Evolutionary conservation across 2,113 vertebrate species (phyloP).

Genomic region (Elgaria multicarinata): DNA sequence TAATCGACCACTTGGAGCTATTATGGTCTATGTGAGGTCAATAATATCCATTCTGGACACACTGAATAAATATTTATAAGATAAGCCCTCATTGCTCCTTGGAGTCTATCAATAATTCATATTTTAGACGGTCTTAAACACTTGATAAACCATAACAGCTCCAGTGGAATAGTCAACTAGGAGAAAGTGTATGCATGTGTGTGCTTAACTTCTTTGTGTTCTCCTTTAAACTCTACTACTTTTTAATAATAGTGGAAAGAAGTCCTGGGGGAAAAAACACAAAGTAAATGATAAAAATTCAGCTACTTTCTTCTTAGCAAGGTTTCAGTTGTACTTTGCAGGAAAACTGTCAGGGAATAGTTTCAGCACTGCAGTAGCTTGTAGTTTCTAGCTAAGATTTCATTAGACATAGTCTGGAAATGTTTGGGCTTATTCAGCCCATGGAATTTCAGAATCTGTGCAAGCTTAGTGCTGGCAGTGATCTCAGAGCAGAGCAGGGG

Average conservation of each 20-base stretch:
- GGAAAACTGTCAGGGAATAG: no score
- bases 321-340: background rate
- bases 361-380: no score
- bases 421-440: no score
- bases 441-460: no score
- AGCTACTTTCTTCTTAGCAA: background rate
- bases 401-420: no score
- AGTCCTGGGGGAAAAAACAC: conserved; percentile 44
- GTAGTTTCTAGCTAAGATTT: no score
- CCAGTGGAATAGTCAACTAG: conserved; percentile 62
- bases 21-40: conserved; percentile 43
- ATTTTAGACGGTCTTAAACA: conserved; percentile 69
- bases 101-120: conserved; percentile 71
- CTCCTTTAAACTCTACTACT: conserved; percentile 34
- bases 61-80: conserved; percentile 70
- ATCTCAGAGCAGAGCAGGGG: no score
- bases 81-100: conserved; percentile 61
- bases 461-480: no score
- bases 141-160: conserved; percentile 62
- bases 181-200: background rate
- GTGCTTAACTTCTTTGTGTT: conserved; percentile 25
- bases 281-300: background rate
- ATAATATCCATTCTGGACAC: conserved; percentile 47
- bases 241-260: conserved; percentile 29
- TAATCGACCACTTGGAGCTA: conserved; percentile 50